These are phyloP conservation scores for Polydrusus cervinus DNA, from an alignment of 2,888 invertebrate species.

Conservation along the genomic window DNA sequence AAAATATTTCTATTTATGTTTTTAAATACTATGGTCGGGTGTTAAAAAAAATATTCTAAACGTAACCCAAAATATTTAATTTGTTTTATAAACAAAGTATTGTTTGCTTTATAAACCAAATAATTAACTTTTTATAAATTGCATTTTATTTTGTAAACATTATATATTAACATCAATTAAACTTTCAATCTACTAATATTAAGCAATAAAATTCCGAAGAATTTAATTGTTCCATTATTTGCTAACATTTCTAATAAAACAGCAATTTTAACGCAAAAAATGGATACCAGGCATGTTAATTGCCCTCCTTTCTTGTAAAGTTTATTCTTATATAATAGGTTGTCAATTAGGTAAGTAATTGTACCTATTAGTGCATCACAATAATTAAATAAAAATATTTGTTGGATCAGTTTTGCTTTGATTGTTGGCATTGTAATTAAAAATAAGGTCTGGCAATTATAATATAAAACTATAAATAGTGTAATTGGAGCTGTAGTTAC, in stretches of 20 bases:
- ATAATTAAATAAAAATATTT: constrained; percentile 21
- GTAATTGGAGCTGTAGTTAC: no score
- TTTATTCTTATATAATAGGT: constrained; percentile 49
- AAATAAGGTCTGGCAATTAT: no score
- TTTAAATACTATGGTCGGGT: no score
- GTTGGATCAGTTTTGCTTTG: no score
- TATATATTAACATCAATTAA: constrained; percentile 13
- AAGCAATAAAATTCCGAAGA: constrained; percentile 48
- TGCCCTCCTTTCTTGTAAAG: constrained; percentile 51
- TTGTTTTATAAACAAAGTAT: no score
- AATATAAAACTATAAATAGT: no score
- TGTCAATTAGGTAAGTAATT: constrained; percentile 32
- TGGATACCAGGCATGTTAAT: constrained; percentile 44
- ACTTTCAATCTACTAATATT: constrained; percentile 41
- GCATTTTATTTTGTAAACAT: background rate
- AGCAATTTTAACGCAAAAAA: constrained; percentile 43
- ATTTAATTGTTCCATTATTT: constrained; percentile 50
- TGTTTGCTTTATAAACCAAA: no score
- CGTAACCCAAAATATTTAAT: no score
- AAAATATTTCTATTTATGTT: no score
- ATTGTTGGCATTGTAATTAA: no score
- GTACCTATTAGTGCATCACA: constrained; percentile 30
- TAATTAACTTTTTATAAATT: no score
- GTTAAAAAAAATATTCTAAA: no score
- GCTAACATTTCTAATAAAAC: constrained; percentile 36